phyloP scores from a whole-genome alignment of 2,797 vertebrate species.

The Salmo trutta region DNA sequence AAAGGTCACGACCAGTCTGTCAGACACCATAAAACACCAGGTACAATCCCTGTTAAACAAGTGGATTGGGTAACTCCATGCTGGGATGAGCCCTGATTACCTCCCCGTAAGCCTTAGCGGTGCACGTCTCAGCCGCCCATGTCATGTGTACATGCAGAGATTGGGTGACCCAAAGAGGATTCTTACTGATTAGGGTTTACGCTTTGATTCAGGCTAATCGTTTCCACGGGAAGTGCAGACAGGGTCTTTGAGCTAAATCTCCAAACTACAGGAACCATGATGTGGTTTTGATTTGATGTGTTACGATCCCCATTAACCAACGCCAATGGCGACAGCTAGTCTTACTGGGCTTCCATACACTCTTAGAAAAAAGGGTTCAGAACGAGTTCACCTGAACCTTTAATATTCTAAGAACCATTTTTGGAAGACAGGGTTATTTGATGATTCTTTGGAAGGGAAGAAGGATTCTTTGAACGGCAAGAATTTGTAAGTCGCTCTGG shows the following conservation, averaged over 20 bases:
- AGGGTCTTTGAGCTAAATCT: slow-evolving; percentile 50
- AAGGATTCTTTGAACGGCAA: no score
- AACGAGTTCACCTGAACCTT: no score
- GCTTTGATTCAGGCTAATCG: slow-evolving; percentile 46
- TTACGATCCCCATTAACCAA: no score
- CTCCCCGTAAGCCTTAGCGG: slow-evolving; percentile 27
- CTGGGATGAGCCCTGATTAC: slow-evolving; percentile 22
- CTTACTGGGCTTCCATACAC: no score
- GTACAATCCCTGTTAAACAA: slow-evolving; percentile 19
- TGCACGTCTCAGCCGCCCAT: slow-evolving; percentile 15
- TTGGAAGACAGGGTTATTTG: no score
- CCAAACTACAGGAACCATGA: slow-evolving; percentile 2
- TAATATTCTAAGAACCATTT: no score
- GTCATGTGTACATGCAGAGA: slow-evolving; percentile 7
- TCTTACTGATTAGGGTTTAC: slow-evolving; percentile 25
- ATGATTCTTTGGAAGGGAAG: no score
- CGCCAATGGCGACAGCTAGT: no score
- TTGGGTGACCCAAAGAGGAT: slow-evolving; percentile 30
- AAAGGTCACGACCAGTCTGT: background rate
- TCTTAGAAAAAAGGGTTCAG: no score
- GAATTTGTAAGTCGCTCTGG: no score
- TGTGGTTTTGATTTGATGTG: background rate
- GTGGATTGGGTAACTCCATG: slow-evolving; percentile 39
- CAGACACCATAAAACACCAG: background rate
- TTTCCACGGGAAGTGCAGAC: slow-evolving; percentile 24